Evolutionary conservation across 2,888 invertebrate genomes (phyloP).

Genomic region (Apodemia zela): DNA sequence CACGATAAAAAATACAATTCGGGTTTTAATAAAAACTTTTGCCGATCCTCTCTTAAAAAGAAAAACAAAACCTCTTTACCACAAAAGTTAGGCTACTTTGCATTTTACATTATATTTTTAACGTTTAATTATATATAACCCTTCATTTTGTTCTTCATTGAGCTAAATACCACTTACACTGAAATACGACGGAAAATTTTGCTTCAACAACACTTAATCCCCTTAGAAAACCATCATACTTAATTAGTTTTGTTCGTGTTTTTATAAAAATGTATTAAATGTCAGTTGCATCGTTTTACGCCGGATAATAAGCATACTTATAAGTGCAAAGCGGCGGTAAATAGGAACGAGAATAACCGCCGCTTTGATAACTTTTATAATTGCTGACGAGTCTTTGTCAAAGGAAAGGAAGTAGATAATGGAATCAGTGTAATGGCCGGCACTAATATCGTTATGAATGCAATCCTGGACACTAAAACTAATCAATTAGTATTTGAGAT

Average conservation of each 20-base stretch:
- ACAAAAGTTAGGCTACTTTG: slow-evolving; percentile 10
- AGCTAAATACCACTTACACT: slow-evolving; percentile 9
- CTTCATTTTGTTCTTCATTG: slow-evolving; percentile 10
- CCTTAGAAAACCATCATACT: slow-evolving; percentile 13
- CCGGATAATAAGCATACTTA: slow-evolving; percentile 19
- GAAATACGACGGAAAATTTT: slow-evolving; percentile 8
- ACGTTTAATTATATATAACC: slow-evolving; percentile 13
- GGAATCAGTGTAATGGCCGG: neutral
- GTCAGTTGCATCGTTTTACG: slow-evolving; percentile 12
- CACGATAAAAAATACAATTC: slow-evolving; percentile 14
- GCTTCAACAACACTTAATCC: slow-evolving; percentile 13
- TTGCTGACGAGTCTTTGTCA: slow-evolving; percentile 5
- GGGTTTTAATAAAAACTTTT: slow-evolving; percentile 14
- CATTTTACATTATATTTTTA: slow-evolving; percentile 11
- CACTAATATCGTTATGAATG: neutral
- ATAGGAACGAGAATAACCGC: slow-evolving; percentile 15
- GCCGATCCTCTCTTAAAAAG: slow-evolving; percentile 2
- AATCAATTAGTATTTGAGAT: neutral
- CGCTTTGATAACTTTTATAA: slow-evolving; percentile 17
- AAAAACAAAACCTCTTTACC: slow-evolving; percentile 15
- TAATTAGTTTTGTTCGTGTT: slow-evolving; percentile 15
- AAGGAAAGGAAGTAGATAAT: neutral
- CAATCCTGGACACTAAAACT: neutral
- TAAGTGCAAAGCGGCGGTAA: slow-evolving; percentile 4
- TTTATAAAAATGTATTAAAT: slow-evolving; percentile 10